Evolutionary conservation across 2,888 invertebrate species (phyloP).

Genomic region (Tridacna crocea): DNA sequence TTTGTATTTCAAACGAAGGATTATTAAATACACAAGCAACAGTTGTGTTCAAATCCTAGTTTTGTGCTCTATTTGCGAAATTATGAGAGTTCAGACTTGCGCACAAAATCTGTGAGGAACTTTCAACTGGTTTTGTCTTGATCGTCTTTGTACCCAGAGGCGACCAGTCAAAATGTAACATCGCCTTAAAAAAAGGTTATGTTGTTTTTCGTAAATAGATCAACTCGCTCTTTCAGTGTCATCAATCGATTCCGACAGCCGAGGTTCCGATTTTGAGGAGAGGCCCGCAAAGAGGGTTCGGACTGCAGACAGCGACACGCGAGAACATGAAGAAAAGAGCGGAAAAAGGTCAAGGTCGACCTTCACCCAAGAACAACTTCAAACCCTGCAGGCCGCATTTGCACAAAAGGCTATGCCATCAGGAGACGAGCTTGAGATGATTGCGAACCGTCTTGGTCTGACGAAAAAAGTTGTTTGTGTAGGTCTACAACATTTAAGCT

Average conservation of each 20-base stretch:
- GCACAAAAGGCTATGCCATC: conserved; percentile 99
- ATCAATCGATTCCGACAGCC: conserved; percentile 50
- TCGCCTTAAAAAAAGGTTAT: no score
- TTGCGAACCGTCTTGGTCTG: conserved; percentile 96
- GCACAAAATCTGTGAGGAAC: no score
- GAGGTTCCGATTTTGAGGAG: conserved; percentile 29
- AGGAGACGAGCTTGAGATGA: conserved; percentile 98
- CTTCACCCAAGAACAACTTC: conserved; percentile 98
- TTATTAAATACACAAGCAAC: no score
- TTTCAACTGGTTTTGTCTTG: no score
- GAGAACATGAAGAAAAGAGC: conserved; percentile 15
- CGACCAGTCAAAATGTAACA: no score
- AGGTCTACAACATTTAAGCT: not conserved
- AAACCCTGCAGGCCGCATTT: conserved; percentile 96
- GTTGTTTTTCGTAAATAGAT: no score
- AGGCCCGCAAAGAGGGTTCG: conserved; percentile 1
- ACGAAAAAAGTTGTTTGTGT: conserved; percentile 45
- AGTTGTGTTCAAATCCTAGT: no score
- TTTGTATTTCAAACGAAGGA: no score
- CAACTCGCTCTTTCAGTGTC: conserved; percentile 32
- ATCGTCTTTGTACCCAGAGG: no score
- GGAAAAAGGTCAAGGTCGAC: conserved; percentile 96
- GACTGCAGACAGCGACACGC: not conserved
- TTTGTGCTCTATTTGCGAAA: no score
- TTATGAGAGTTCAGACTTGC: no score